Percentiles rank a stretch among this genome's conserved stretches.
Evolutionary conservation across 2,113 vertebrate genomes (phyloP).

Genomic region (Oreocharis arfaki): DNA sequence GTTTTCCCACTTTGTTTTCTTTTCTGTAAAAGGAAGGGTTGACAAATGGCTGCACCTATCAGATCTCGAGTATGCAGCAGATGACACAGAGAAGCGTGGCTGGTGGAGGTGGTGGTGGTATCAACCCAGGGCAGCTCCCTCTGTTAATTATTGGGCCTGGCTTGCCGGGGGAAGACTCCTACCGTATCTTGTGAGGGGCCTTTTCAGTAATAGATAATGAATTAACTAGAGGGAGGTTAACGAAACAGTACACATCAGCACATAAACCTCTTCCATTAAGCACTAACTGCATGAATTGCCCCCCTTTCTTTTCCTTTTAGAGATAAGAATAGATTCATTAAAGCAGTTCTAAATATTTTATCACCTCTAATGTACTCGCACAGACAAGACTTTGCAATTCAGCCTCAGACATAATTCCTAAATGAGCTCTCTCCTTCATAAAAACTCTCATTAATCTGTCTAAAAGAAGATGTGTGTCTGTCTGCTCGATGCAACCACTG

Average conservation of each 20-base stretch:
- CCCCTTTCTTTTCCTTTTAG: not conserved
- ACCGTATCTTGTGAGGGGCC: not conserved
- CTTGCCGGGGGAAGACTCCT: not conserved
- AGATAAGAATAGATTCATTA: constrained; percentile 45
- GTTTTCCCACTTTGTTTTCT: not conserved
- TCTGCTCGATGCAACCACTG: not conserved
- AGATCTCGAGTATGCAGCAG: not conserved
- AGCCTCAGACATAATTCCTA: constrained; percentile 14
- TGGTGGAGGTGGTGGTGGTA: not conserved
- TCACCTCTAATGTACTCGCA: not conserved
- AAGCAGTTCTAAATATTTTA: constrained; percentile 57
- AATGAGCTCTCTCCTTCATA: constrained; percentile 34
- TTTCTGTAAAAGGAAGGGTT: not conserved
- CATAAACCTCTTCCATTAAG: constrained; percentile 26
- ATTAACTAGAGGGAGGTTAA: constrained; percentile 10
- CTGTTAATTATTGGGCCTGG: not conserved
- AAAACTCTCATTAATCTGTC: constrained; percentile 36
- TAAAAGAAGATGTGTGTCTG: not conserved
- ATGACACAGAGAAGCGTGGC: not conserved
- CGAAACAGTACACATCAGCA: constrained; percentile 7
- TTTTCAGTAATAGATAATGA: not conserved
- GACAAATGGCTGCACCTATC: not conserved
- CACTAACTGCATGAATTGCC: constrained; percentile 1
- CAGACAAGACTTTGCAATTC: not conserved
- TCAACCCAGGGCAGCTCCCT: not conserved